Conservation (phyloP, 2,888 invertebrate genomes). For the Bellardia pandia region DNA sequence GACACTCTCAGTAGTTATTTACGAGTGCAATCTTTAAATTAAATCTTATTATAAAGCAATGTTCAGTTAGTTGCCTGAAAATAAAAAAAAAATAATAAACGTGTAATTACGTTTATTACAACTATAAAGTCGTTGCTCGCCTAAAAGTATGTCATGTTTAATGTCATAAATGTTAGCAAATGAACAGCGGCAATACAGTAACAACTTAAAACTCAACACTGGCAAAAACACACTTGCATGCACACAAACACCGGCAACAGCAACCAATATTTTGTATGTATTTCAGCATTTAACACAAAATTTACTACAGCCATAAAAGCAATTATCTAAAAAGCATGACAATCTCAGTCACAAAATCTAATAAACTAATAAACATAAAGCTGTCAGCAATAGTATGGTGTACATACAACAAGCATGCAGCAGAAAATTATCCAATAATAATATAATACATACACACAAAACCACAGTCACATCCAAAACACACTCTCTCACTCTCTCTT, state of each 20-base stretch:
- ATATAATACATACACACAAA: not conserved
- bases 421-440: conserved; percentile 25
- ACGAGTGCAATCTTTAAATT: not conserved
- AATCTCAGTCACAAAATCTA: conserved; percentile 48
- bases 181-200: not conserved
- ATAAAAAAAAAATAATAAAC: not conserved
- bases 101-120: conserved; percentile 5
- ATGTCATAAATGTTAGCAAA: conserved; percentile 23
- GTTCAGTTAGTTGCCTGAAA: not conserved
- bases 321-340: conserved; percentile 60
- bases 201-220: not conserved
- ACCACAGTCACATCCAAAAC: not conserved
- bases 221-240: not conserved
- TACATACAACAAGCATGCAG: not conserved
- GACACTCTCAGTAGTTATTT: not conserved
- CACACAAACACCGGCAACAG: not conserved
- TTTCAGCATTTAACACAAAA: conserved; percentile 25
- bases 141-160: conserved; percentile 46
- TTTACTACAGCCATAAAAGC: conserved; percentile 47
- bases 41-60: not conserved
- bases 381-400: conserved; percentile 33
- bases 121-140: not conserved
- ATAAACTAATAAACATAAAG: conserved; percentile 63
- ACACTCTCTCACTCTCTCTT: not conserved
- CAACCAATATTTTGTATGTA: not conserved